These are phyloP conservation scores for Orchestia grillus DNA, from an alignment of 1,140 invertebrate species.

Conservation along the genomic window DNA sequence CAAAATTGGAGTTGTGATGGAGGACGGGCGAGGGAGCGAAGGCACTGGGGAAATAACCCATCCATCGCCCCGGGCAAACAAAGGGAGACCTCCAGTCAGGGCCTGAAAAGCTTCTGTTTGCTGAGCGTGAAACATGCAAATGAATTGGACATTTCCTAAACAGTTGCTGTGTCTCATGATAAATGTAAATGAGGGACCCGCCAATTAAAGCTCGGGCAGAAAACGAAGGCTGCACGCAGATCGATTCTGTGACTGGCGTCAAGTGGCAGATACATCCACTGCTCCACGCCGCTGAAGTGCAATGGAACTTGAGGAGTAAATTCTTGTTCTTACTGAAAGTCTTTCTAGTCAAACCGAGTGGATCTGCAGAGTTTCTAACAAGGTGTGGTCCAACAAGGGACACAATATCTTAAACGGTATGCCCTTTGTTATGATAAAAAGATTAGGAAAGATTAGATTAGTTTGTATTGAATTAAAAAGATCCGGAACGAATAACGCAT, in stretches of 20 bases:
- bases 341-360: neutral
- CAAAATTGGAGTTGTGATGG: neutral
- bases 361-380: neutral
- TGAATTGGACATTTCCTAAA: conserved; percentile 27
- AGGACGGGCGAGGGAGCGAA: neutral
- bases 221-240: neutral
- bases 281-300: neutral
- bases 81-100: neutral
- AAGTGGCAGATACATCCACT: neutral
- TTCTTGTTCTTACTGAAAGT: neutral
- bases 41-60: conserved; percentile 46
- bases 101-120: conserved; percentile 27
- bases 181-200: neutral
- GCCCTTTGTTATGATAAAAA: too few relatives aligned
- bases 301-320: neutral
- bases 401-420: neutral
- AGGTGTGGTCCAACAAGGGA: neutral
- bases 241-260: neutral
- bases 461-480: too few relatives aligned
- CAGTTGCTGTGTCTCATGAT: conserved; percentile 1
- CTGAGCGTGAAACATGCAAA: neutral
- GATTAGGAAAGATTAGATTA: too few relatives aligned
- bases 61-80: conserved; percentile 51
- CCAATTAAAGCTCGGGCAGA: neutral
- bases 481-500: too few relatives aligned